Conservation (phyloP, 2,888 invertebrate species). For the Heliconius erato region DNA sequence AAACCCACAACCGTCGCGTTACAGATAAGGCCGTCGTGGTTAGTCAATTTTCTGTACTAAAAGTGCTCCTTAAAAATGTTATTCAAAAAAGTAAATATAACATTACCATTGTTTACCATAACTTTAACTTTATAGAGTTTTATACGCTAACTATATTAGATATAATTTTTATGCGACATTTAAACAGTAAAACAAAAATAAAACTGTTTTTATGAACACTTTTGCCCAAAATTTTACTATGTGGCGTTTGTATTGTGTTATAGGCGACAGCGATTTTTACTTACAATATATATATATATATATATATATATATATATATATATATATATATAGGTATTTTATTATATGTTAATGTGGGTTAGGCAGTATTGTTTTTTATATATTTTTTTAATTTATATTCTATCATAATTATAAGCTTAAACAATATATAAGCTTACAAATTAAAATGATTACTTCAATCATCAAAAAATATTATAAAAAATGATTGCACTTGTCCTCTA, state of each 20-base stretch:
- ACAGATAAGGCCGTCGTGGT: background rate
- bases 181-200: slow-evolving; percentile 76
- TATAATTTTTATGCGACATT: slow-evolving; percentile 70
- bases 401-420: no score
- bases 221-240: slow-evolving; percentile 74
- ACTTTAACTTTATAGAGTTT: slow-evolving; percentile 42
- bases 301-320: no score
- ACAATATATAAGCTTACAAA: no score
- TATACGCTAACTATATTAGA: slow-evolving; percentile 59
- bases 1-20: no score
- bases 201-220: slow-evolving; percentile 75
- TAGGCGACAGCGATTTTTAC: slow-evolving; percentile 5
- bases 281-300: no score
- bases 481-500: no score
- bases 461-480: no score
- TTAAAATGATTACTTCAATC: no score
- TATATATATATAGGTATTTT: background rate
- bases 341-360: no score
- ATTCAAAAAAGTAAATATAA: slow-evolving; percentile 48
- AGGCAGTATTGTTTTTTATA: no score
- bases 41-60: background rate
- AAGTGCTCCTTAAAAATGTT: background rate
- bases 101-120: slow-evolving; percentile 33
- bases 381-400: no score
- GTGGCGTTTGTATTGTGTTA: slow-evolving; percentile 55